A percentile compares a stretch with the other conserved stretches of the same genome.
phyloP scores from a whole-genome alignment of 2,888 invertebrate genomes.

The Lordiphosa fenestrarum region DNA sequence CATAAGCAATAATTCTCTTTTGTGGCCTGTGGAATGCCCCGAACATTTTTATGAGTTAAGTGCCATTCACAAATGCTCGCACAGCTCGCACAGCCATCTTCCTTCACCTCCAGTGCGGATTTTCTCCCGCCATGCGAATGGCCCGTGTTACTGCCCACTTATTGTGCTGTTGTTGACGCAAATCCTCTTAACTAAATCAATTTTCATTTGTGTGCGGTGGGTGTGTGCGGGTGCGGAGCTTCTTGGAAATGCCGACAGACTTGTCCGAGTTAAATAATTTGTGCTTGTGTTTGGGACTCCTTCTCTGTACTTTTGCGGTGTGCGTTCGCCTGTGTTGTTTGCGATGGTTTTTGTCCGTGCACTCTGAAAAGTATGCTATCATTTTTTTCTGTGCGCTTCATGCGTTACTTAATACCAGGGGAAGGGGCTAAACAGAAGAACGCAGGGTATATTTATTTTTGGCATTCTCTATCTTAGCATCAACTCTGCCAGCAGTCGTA shows the following conservation, averaged over 20 bases:
- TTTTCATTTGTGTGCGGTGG: constrained; percentile 62
- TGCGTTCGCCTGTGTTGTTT: too few relatives aligned
- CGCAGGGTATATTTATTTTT: too few relatives aligned
- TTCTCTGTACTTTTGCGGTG: neutral
- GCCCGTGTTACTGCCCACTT: constrained; percentile 64
- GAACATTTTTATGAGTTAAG: constrained; percentile 73
- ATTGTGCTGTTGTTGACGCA: constrained; percentile 74
- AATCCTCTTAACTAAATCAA: constrained; percentile 74
- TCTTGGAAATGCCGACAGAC: constrained; percentile 31
- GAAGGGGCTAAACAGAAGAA: neutral
- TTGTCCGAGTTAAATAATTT: constrained; percentile 45
- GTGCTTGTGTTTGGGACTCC: constrained; percentile 44
- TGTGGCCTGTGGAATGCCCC: constrained; percentile 36
- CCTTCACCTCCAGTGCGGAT: constrained; percentile 20
- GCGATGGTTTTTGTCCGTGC: neutral
- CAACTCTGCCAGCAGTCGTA: too few relatives aligned
- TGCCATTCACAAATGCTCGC: constrained; percentile 54
- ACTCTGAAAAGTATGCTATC: constrained; percentile 54
- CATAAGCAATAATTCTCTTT: constrained; percentile 68
- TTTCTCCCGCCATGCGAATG: constrained; percentile 12
- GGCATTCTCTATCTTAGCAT: too few relatives aligned
- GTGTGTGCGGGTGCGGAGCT: constrained; percentile 37
- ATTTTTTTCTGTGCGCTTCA: constrained; percentile 18
- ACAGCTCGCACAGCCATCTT: constrained; percentile 17
- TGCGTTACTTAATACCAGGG: neutral